phyloP scores from a whole-genome alignment of 2,888 invertebrate species.

The Scrobipalpa atriplicella region DNA sequence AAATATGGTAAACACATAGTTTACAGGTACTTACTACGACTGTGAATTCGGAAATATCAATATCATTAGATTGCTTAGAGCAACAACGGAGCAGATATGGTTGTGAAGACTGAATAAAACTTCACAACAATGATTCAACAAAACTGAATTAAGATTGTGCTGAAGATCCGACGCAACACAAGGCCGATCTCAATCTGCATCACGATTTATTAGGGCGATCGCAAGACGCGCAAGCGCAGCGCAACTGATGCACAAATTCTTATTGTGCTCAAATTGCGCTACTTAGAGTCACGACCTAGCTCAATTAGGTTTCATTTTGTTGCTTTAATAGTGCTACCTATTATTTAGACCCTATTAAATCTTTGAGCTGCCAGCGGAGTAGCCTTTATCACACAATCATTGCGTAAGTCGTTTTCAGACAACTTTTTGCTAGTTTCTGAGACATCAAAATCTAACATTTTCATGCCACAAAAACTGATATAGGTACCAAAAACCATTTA shows the following conservation, averaged over 20 bases:
- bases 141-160: slow-evolving; percentile 3
- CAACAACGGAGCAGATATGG: too few relatives aligned
- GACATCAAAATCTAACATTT: background rate
- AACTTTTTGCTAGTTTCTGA: background rate
- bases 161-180: slow-evolving; percentile 17
- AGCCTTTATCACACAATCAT: background rate
- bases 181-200: slow-evolving; percentile 22
- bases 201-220: slow-evolving; percentile 21
- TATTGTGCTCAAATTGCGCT: slow-evolving; percentile 24
- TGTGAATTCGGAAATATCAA: too few relatives aligned
- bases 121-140: slow-evolving; percentile 9
- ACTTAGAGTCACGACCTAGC: slow-evolving; percentile 19
- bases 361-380: background rate
- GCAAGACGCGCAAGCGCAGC: background rate
- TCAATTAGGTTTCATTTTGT: slow-evolving; percentile 21
- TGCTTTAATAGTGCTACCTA: slow-evolving; percentile 20
- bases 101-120: background rate
- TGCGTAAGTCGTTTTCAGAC: background rate
- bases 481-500: slow-evolving; percentile 5
- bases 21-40: too few relatives aligned
- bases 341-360: slow-evolving; percentile 13
- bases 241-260: slow-evolving; percentile 22
- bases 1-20: too few relatives aligned
- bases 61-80: too few relatives aligned
- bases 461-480: background rate